Evolutionary conservation across 2,797 vertebrate species (phyloP).

Genomic region (Spea hammondii): DNA sequence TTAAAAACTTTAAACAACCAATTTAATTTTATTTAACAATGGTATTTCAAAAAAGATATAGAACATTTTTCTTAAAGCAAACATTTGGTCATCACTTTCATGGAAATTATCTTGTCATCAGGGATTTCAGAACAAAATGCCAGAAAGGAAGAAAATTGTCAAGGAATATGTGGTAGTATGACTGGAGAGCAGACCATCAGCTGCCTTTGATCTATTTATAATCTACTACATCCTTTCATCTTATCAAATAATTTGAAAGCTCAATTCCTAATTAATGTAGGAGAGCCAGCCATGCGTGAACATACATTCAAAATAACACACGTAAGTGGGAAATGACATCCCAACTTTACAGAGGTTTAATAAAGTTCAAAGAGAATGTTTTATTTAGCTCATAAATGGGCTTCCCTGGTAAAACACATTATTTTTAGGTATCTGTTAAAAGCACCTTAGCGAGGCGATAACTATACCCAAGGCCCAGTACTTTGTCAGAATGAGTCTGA

Average conservation of each 20-base stretch:
- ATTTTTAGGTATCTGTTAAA: no score
- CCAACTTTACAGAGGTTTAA: not conserved
- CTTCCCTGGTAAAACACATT: no score
- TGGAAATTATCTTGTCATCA: no score
- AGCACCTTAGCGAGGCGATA: no score
- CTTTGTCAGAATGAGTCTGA: no score
- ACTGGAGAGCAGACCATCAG: conserved; percentile 33
- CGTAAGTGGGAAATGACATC: not conserved
- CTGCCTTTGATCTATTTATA: conserved; percentile 45
- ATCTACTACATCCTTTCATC: conserved; percentile 32
- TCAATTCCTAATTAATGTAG: conserved; percentile 37
- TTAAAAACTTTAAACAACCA: no score
- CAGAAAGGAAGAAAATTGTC: not conserved
- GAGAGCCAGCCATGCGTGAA: conserved; percentile 15
- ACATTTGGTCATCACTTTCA: no score
- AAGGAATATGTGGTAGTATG: conserved; percentile 26
- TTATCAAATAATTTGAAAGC: conserved; percentile 37
- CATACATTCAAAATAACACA: not conserved
- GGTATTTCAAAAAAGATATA: no score
- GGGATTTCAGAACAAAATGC: no score
- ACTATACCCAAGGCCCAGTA: no score
- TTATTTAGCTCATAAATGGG: not conserved
- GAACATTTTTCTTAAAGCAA: no score
- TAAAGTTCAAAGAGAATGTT: not conserved
- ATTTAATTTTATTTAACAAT: no score